Percentiles rank a stretch among this genome's conserved stretches.
Conservation (phyloP, 2,797 vertebrate genomes). For the Avahi laniger region DNA sequence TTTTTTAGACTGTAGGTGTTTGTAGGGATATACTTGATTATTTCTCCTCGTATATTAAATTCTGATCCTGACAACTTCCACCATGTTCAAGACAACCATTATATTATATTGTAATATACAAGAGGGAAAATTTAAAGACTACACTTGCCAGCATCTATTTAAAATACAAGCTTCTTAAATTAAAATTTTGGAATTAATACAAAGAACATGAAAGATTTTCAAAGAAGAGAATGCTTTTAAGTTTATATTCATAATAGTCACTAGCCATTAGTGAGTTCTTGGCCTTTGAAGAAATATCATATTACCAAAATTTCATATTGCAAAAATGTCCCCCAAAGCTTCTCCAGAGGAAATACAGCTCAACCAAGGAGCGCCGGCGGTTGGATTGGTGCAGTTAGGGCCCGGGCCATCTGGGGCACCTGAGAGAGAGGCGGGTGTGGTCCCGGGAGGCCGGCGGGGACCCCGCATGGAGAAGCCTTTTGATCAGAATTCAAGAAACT, state of each 20-base stretch:
- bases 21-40: not conserved
- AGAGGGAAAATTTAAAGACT: not conserved
- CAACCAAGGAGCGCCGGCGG: rapidly evolving
- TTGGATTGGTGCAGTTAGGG: not conserved
- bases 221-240: not conserved
- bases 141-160: not conserved
- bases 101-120: no score
- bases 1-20: not conserved
- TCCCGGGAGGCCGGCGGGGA: no score
- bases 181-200: not conserved
- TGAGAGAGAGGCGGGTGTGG: rapidly evolving
- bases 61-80: not conserved
- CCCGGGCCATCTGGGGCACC: not conserved
- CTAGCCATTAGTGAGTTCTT: not conserved
- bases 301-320: not conserved
- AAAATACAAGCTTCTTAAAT: not conserved
- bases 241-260: not conserved
- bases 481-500: not conserved
- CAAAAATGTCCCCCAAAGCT: not conserved
- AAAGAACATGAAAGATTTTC: not conserved
- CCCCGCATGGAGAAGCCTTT: rapidly evolving
- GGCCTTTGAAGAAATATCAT: not conserved
- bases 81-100: rapidly evolving
- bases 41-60: rapidly evolving
- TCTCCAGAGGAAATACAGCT: not conserved